Evolutionary conservation across 2,113 vertebrate genomes (phyloP).

Genomic region (Lates calcarifer): DNA sequence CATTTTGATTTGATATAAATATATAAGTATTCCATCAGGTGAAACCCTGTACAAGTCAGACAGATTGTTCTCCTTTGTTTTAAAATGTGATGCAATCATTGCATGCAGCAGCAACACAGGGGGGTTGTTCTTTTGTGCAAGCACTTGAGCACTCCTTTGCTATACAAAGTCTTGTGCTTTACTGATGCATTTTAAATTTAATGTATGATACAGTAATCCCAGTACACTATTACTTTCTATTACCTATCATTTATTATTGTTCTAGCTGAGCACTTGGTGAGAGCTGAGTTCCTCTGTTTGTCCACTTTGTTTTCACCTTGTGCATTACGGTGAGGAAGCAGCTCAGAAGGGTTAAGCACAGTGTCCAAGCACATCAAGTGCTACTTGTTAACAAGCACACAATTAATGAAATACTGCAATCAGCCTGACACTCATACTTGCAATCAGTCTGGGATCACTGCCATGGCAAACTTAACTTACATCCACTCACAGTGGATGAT

Average conservation of each 20-base stretch:
- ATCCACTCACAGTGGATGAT: background rate
- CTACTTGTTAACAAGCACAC: conserved; percentile 19
- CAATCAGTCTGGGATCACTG: conserved; percentile 13
- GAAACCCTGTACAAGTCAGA: background rate
- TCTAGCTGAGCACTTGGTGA: background rate
- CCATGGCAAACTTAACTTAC: conserved; percentile 26
- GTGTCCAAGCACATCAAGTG: conserved; percentile 24
- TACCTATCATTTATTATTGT: background rate
- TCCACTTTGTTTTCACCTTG: background rate
- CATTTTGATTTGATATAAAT: background rate
- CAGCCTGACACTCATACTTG: conserved; percentile 19
- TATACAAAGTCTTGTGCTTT: background rate
- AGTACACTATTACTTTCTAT: background rate
- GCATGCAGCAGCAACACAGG: background rate
- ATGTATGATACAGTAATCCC: background rate
- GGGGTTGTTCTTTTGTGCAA: background rate
- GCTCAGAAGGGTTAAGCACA: background rate
- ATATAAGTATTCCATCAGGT: background rate
- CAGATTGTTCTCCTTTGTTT: background rate
- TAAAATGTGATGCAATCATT: conserved; percentile 1
- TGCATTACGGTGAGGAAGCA: background rate
- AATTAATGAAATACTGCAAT: conserved; percentile 14
- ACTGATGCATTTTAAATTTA: background rate
- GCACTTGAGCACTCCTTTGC: background rate
- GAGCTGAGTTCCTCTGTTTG: background rate